A percentile compares a stretch with the other conserved stretches of the same genome.
Evolutionary conservation across 2,888 invertebrate genomes (phyloP).

Genomic region (Ochropacha duplaris): DNA sequence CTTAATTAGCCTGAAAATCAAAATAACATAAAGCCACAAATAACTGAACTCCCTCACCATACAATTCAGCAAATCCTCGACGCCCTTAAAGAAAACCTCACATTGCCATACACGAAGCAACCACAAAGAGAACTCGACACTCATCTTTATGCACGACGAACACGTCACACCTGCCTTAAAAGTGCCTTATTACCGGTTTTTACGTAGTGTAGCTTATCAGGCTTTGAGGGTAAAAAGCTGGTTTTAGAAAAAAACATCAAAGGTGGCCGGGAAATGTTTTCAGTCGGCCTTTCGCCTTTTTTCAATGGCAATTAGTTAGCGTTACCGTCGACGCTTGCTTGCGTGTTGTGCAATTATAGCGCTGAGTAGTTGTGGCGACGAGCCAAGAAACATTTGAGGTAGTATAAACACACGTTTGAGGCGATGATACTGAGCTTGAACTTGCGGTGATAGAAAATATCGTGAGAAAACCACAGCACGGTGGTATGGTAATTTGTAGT

Average conservation of each 20-base stretch:
- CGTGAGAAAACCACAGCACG: too few species aligned
- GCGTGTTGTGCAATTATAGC: slow-evolving; percentile 77
- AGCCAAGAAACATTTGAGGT: slow-evolving; percentile 23
- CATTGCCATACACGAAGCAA: slow-evolving; percentile 38
- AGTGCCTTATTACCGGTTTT: slow-evolving; percentile 77
- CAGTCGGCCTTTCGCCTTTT: slow-evolving; percentile 82
- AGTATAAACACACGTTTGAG: slow-evolving; percentile 18
- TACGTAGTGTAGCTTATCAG: slow-evolving; percentile 78
- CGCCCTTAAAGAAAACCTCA: slow-evolving; percentile 54
- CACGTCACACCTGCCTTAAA: slow-evolving; percentile 72
- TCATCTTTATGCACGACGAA: slow-evolving; percentile 52
- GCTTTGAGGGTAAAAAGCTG: slow-evolving; percentile 62
- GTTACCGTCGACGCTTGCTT: slow-evolving; percentile 67
- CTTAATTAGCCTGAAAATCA: not conserved
- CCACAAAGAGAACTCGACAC: slow-evolving; percentile 55
- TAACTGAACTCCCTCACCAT: slow-evolving; percentile 22
- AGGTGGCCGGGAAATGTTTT: slow-evolving; percentile 74
- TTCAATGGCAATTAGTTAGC: slow-evolving; percentile 84
- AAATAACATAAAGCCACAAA: not conserved
- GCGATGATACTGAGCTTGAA: too few species aligned
- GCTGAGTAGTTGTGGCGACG: slow-evolving; percentile 51
- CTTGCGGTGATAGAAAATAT: too few species aligned
- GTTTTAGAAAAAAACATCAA: slow-evolving; percentile 74
- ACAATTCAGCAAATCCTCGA: slow-evolving; percentile 19
- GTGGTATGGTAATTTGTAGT: too few species aligned